phyloP scores from a whole-genome alignment of 2,113 vertebrate species.

The Dasyprocta punctata region DNA sequence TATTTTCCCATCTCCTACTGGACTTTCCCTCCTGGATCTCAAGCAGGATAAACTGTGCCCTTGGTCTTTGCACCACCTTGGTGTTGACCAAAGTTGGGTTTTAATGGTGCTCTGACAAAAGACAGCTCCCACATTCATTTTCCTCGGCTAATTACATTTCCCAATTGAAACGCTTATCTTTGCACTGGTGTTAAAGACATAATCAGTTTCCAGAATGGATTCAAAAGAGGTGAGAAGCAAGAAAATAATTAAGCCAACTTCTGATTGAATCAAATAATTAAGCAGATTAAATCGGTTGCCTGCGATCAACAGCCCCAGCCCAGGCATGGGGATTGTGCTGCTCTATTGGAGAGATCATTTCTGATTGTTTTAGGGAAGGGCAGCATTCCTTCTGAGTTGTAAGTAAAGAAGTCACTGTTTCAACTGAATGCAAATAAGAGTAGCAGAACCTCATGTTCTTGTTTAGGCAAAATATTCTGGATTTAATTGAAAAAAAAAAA shows the following conservation, averaged over 20 bases:
- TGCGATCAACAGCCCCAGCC: constrained; percentile 44
- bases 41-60: neutral
- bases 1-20: neutral
- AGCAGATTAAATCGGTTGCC: constrained; percentile 30
- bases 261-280: constrained; percentile 62
- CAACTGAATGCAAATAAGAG: neutral
- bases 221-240: constrained; percentile 75
- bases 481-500: neutral
- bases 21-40: neutral
- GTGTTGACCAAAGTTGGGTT: neutral
- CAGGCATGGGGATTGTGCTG: neutral
- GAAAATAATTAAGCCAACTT: constrained; percentile 77
- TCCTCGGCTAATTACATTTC: constrained; percentile 66
- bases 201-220: constrained; percentile 68
- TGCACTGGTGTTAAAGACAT: constrained; percentile 48
- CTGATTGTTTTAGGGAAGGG: neutral
- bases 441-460: neutral
- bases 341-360: neutral
- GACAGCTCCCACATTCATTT: constrained; percentile 53
- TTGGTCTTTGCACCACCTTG: neutral
- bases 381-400: neutral
- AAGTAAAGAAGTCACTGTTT: neutral
- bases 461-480: neutral
- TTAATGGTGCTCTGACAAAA: constrained; percentile 70
- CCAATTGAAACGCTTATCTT: constrained; percentile 46